Evolutionary conservation across 2,797 vertebrate species (phyloP).

Genomic region (Lophotriccus pileatus): DNA sequence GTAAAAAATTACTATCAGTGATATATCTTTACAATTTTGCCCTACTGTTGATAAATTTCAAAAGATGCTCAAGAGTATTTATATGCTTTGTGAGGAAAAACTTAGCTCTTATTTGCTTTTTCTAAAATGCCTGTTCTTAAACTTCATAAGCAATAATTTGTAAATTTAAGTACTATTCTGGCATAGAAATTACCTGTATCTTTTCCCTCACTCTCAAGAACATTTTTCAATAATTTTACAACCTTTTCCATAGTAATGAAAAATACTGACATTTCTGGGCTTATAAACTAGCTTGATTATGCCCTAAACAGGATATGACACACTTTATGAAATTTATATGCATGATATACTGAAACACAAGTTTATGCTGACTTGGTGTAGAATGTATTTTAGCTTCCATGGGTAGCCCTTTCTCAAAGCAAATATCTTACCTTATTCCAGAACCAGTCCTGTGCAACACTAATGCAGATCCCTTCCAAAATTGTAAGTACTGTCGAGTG

Average conservation of each 20-base stretch:
- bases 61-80: background rate
- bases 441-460: background rate
- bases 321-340: background rate
- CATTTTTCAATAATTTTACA: background rate
- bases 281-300: background rate
- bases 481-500: background rate
- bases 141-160: background rate
- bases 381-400: background rate
- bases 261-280: background rate
- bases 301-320: rapidly evolving
- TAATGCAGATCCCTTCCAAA: background rate
- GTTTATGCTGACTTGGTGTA: background rate
- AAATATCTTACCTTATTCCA: background rate
- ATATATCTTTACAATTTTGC: background rate
- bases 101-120: background rate
- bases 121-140: background rate
- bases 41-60: background rate
- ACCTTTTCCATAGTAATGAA: background rate
- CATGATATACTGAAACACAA: background rate
- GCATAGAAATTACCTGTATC: background rate
- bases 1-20: background rate
- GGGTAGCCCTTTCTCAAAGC: background rate
- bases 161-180: background rate
- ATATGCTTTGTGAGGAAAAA: background rate
- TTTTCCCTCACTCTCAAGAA: background rate